A percentile compares a stretch with the other conserved stretches of the same genome.
Evolutionary conservation across 2,888 invertebrate species (phyloP).

Genomic region (Acleris holmiana): DNA sequence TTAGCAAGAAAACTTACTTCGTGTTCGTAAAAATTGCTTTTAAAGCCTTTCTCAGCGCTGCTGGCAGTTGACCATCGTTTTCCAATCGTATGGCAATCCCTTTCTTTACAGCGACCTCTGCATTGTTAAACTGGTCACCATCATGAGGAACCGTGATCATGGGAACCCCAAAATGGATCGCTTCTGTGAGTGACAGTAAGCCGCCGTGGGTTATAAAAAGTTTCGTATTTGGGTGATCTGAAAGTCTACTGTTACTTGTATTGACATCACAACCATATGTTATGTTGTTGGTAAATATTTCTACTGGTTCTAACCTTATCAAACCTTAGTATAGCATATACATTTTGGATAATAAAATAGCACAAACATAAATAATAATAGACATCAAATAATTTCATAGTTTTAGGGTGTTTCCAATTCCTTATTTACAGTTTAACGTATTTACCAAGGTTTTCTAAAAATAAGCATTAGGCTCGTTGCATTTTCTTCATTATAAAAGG

Average conservation of each 20-base stretch:
- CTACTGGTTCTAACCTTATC: too few relatives aligned
- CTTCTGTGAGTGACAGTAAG: constrained; percentile 39
- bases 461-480: too few relatives aligned
- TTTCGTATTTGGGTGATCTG: constrained; percentile 40
- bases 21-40: constrained; percentile 17
- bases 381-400: too few relatives aligned
- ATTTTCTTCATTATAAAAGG: too few relatives aligned
- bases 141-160: constrained; percentile 37
- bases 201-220: constrained; percentile 42
- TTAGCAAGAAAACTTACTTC: constrained; percentile 14
- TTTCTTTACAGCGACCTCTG: constrained; percentile 28
- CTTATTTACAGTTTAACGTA: too few relatives aligned
- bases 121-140: constrained; percentile 40
- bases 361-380: too few relatives aligned
- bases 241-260: background rate
- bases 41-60: constrained; percentile 17
- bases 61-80: constrained; percentile 15
- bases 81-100: constrained; percentile 31
- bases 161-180: constrained; percentile 41
- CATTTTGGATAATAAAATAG: too few relatives aligned
- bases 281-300: too few relatives aligned
- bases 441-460: too few relatives aligned
- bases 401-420: too few relatives aligned
- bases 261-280: too few relatives aligned
- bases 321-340: too few relatives aligned